These are phyloP conservation scores for Melieria crassipennis DNA, from an alignment of 2,888 invertebrate species.

Conservation along the genomic window DNA sequence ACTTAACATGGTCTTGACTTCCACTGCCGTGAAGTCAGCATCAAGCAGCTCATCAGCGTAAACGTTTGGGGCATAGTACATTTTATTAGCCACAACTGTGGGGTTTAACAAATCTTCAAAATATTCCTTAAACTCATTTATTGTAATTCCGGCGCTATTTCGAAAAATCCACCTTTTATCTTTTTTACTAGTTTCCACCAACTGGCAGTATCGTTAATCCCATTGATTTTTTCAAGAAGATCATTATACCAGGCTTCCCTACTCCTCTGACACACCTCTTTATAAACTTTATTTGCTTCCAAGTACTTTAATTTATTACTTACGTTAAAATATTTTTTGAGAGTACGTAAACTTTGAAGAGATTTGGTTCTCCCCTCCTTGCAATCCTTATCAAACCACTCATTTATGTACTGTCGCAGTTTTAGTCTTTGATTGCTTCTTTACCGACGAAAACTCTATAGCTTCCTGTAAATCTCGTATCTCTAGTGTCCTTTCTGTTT, in stretches of 20 bases:
- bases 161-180: too few relatives aligned
- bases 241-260: not conserved
- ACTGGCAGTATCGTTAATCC: too few relatives aligned
- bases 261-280: not conserved
- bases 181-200: too few relatives aligned
- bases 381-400: conserved; percentile 1
- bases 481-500: not conserved
- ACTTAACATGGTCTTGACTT: conserved; percentile 4
- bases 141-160: too few relatives aligned
- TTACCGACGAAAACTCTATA: not conserved
- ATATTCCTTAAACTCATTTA: too few relatives aligned
- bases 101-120: too few relatives aligned
- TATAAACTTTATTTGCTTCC: not conserved
- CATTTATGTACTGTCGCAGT: not conserved
- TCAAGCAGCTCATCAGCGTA: conserved; percentile 7
- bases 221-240: not conserved
- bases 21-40: not conserved
- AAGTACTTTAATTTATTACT: conserved; percentile 4
- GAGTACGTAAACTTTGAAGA: not conserved
- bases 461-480: not conserved
- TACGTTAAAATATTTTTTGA: not conserved
- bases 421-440: not conserved
- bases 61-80: not conserved
- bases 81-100: not conserved
- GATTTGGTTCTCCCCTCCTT: not conserved